Conservation (phyloP, 2,797 vertebrate species). For the Allobates femoralis region DNA sequence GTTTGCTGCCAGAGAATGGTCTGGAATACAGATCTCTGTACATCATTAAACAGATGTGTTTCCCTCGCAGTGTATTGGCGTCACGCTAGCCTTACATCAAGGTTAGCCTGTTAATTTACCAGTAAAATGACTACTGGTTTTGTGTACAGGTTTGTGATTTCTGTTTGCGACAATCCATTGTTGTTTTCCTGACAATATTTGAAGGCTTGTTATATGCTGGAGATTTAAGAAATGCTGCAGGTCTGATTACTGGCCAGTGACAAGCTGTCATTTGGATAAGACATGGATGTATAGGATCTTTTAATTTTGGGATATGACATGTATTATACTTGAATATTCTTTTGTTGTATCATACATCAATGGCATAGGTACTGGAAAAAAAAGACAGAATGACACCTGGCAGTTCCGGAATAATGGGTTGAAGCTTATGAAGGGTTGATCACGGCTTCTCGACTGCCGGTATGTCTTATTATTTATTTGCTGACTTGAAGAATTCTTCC, state of each 20-base stretch:
- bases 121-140: neutral
- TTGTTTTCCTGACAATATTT: neutral
- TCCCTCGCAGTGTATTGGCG: neutral
- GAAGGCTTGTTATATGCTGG: neutral
- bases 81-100: conserved; percentile 2
- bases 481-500: neutral
- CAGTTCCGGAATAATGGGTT: neutral
- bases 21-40: conserved; percentile 44
- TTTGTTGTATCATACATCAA: neutral
- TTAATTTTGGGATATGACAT: neutral
- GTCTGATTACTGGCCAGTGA: neutral
- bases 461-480: neutral
- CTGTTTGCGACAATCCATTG: neutral
- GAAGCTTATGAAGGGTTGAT: neutral
- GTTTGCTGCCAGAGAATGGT: conserved; percentile 39
- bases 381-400: neutral
- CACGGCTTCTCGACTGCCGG: neutral
- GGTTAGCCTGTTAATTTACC: conserved; percentile 3
- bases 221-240: neutral
- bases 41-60: conserved; percentile 39
- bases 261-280: neutral
- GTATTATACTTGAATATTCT: neutral
- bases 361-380: neutral
- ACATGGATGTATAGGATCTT: neutral
- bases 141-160: neutral